Evolutionary conservation across 2,888 invertebrate species (phyloP), one percentile per base, ranked within the genome.

Genomic region (Tanypteryx hageni): DNA sequence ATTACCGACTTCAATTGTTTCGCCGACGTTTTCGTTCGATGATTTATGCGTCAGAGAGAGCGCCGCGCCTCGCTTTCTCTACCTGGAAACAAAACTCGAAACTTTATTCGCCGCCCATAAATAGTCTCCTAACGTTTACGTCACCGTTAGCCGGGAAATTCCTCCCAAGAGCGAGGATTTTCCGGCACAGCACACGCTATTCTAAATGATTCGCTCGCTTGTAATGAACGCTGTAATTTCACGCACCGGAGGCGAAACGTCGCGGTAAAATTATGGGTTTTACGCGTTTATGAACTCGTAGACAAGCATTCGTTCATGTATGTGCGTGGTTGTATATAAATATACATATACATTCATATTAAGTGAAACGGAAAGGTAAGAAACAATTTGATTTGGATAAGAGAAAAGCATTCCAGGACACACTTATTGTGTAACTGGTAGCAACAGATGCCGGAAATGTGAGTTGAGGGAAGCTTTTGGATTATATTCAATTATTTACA

Each of bases 1-100:
- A 76, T 27, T 76, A 76, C 76, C 22, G 76, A 27, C 22, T 76
- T 76, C 76, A 76, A 76, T 76, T 76, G 76, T 76, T 76, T 76
- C 76, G 27, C 76, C 76, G 27, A 76, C 76, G 76, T 27, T 76
- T 76, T 76, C 27, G 13, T 22, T 27, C 22, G 76, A n/a, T 76
- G 76, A 76, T 76, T 76, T 27, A 76, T 22, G 76, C 11, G 76
- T 22, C 22, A 27, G 76, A 4, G 76, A 76, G 14, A 22, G 76
- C 27, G 22, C 76, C 76, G 11, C 22, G 13, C 76, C 22, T 27
- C 76, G 76, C 27, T 76, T 14, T 22, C 22, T 22, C 22, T 76
- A 76, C 76, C 76, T 76, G 27, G 11, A 22, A 27, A 27, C 76
- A 76, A 22, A 27, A 76, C 76, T 22, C 76, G 27, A 27, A 76